Base-by-base conservation (phyloP, 2,797 vertebrate genomes). In the Esox lucius region DNA sequence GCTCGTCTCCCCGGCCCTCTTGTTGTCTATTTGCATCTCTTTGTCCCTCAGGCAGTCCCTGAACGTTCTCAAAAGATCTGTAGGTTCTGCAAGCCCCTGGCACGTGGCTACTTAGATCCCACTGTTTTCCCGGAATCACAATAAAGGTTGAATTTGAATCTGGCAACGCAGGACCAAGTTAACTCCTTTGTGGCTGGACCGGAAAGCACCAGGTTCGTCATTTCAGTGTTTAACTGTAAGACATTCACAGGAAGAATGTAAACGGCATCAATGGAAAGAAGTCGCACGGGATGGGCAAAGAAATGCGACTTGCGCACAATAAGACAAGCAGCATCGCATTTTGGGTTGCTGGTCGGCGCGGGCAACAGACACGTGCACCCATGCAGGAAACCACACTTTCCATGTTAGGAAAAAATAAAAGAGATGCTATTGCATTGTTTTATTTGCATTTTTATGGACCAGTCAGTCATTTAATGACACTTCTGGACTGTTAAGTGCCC, bases 61-160 rank as follows among this genome's bases (percentile, higher is more conserved):
- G 5, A 61, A 5, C 61, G 39, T 31, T 68, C 85, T 83, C 31
- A 75, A 81, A 75, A n/a, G 69, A 77, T n/a, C n/a, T n/a, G n/a
- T n/a, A n/a, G n/a, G n/a, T n/a, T 65, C 68, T 65, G 28, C 75
- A 46, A 49, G 22, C 24, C 51, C 64, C 74, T 81, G 75, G 81
- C 80, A 73, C 53, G 2, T 13, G 5, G 67, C 79, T 77, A 65
- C 48, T 61, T 73, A 74, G 72, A 73, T 70, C 68, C 79, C n/a
- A n/a, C n/a, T n/a, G n/a, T 77, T 67, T 56, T 76, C 71, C 76
- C 77, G 67, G 80, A 89, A 88, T 73, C 75, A 67, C 72, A 66
- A 53, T 80, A 59, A 81, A 81, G 64, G 72, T 26, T 4, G n/a
- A 22, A 79, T 78, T 26, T 4, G 24, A 26, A 79, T 78, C 64